Conservation (phyloP, 2,888 invertebrate species). For the Pollenia amentaria region DNA sequence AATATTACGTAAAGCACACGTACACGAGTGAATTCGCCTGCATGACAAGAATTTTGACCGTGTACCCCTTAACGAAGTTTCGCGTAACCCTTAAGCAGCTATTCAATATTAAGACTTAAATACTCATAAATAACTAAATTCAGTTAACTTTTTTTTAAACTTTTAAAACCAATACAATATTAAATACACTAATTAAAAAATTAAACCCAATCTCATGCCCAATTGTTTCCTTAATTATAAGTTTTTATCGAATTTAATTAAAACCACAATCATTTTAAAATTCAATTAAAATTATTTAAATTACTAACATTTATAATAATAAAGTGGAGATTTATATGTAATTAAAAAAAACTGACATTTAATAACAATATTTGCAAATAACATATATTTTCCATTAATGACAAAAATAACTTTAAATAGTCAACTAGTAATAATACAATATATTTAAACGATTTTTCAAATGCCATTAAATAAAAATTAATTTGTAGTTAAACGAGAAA, state of each 20-base stretch:
- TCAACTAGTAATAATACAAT: conserved; percentile 33
- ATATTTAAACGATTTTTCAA: conserved; percentile 59
- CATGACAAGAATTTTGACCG: too few relatives aligned
- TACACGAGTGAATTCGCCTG: too few relatives aligned
- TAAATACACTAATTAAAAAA: too few relatives aligned
- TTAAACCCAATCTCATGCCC: not conserved
- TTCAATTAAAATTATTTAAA: conserved; percentile 31
- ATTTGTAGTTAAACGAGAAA: conserved; percentile 4
- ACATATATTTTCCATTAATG: conserved; percentile 26
- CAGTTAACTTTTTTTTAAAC: too few relatives aligned
- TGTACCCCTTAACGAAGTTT: too few relatives aligned
- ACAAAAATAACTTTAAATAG: conserved; percentile 12
- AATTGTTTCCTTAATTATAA: not conserved
- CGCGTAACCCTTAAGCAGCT: too few relatives aligned
- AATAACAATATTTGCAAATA: conserved; percentile 15
- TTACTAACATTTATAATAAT: conserved; percentile 36
- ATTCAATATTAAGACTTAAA: too few relatives aligned
- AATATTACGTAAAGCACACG: too few relatives aligned
- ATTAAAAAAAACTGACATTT: not conserved
- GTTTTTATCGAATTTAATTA: conserved; percentile 10
- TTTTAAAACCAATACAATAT: too few relatives aligned
- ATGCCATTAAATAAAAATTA: conserved; percentile 50
- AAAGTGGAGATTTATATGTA: conserved; percentile 6
- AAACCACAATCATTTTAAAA: conserved; percentile 31
- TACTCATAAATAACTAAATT: too few relatives aligned